phyloP scores from a whole-genome alignment of 2,797 vertebrate species.

The Neosilurus hyrtlii region DNA sequence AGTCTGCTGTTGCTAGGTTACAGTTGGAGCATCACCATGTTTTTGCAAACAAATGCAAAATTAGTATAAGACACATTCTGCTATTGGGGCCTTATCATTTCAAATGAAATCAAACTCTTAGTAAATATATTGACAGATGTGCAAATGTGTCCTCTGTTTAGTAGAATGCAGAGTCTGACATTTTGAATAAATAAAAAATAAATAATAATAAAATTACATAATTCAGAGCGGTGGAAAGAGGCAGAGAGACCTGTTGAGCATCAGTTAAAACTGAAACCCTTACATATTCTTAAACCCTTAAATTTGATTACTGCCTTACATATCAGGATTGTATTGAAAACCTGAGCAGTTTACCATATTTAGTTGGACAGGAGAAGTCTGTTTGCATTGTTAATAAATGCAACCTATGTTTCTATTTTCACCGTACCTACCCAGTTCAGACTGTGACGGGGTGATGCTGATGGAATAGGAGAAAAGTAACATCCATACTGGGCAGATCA shows the following conservation, averaged over 20 bases:
- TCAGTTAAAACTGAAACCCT: not conserved
- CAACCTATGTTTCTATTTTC: not conserved
- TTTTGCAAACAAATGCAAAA: constrained; percentile 55
- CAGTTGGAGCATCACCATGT: constrained; percentile 48
- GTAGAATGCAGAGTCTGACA: constrained; percentile 4
- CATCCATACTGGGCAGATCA: constrained; percentile 62
- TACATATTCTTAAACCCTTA: no score
- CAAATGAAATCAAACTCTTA: constrained; percentile 34
- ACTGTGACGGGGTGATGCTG: constrained; percentile 48
- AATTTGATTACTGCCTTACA: not conserved
- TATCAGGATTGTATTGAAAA: not conserved
- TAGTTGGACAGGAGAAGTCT: not conserved
- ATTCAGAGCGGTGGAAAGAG: not conserved
- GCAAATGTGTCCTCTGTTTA: constrained; percentile 15
- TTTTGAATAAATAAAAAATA: no score
- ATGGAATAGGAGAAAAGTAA: constrained; percentile 64
- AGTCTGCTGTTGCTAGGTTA: constrained; percentile 63
- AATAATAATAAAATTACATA: constrained; percentile 20
- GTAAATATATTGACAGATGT: not conserved
- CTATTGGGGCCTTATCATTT: constrained; percentile 33
- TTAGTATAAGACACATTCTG: constrained; percentile 54
- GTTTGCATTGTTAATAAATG: not conserved
- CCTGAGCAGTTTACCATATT: not conserved
- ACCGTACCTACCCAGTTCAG: constrained; percentile 64
- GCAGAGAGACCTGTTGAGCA: not conserved